Conservation (phyloP, 1,140 invertebrate genomes). For the Ostrea edulis region DNA sequence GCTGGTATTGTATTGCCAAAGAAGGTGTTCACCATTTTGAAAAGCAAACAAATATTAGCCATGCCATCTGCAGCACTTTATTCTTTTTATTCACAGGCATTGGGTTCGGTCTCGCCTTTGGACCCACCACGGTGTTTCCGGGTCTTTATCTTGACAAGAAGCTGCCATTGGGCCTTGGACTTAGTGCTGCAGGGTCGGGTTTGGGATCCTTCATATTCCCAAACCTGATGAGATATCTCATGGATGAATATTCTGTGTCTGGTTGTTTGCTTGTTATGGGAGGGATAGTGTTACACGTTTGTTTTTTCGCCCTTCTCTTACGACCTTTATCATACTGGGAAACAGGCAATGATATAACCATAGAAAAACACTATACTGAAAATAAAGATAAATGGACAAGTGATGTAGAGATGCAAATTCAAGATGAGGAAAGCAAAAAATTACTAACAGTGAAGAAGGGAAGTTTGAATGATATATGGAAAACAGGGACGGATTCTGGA, state of each 20-base stretch:
- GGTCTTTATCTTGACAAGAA: slow-evolving; percentile 28
- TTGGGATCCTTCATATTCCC: slow-evolving; percentile 84
- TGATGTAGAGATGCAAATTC: neutral
- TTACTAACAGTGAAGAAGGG: neutral
- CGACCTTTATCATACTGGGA: slow-evolving; percentile 52
- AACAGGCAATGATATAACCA: neutral
- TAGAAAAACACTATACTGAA: neutral
- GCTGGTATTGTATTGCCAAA: too few relatives aligned
- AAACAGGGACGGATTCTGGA: neutral
- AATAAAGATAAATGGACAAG: neutral
- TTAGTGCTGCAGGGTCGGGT: slow-evolving; percentile 25
- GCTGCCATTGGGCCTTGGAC: slow-evolving; percentile 35
- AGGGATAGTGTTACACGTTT: slow-evolving; percentile 78
- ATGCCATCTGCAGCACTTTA: neutral
- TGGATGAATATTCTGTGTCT: slow-evolving; percentile 86
- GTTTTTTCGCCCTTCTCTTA: slow-evolving; percentile 58
- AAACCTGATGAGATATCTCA: slow-evolving; percentile 83
- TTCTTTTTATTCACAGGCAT: slow-evolving; percentile 36
- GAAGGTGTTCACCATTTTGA: too few relatives aligned
- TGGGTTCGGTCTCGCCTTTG: slow-evolving; percentile 40
- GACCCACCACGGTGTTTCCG: neutral
- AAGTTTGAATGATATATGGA: neutral
- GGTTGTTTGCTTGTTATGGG: slow-evolving; percentile 80
- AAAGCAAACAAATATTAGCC: too few relatives aligned
- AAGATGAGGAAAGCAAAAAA: neutral